phyloP scores from a whole-genome alignment of 2,113 vertebrate species.

The Phodopus roborovskii region DNA sequence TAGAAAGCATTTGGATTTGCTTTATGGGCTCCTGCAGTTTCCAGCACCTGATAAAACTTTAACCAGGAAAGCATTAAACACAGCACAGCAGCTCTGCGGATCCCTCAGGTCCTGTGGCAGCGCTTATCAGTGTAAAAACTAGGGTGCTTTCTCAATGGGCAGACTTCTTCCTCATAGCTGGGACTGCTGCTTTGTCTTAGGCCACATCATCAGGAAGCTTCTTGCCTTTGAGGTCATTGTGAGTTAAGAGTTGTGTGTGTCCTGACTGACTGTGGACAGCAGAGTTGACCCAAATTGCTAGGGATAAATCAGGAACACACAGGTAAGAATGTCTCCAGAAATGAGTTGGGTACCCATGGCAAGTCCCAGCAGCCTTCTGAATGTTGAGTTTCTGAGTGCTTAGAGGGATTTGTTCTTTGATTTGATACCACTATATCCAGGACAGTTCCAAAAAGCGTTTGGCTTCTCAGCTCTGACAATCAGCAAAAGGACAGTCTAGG shows the following conservation, averaged over 20 bases:
- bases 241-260: conserved; percentile 23
- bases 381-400: neutral
- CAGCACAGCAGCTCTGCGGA: conserved; percentile 56
- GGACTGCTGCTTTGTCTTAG: conserved; percentile 26
- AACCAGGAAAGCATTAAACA: conserved; percentile 77
- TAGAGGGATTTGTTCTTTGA: neutral
- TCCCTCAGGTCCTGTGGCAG: conserved; percentile 66
- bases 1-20: conserved; percentile 64
- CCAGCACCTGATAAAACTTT: conserved; percentile 80
- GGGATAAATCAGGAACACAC: conserved; percentile 33
- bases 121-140: conserved; percentile 68
- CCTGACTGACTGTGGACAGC: conserved; percentile 42
- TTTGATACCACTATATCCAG: conserved; percentile 45
- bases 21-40: conserved; percentile 71
- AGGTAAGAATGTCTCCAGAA: conserved; percentile 34
- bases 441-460: neutral
- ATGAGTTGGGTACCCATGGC: conserved; percentile 40
- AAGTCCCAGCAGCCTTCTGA: conserved; percentile 28
- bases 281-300: conserved; percentile 26
- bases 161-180: conserved; percentile 51
- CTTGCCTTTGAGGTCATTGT: neutral
- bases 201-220: conserved; percentile 36
- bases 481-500: neutral
- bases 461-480: neutral
- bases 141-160: conserved; percentile 55